A percentile compares a stretch with the other conserved stretches of the same genome.
These are phyloP conservation scores for Calyptomena viridis DNA, from an alignment of 2,113 vertebrate species.

Conservation along the genomic window DNA sequence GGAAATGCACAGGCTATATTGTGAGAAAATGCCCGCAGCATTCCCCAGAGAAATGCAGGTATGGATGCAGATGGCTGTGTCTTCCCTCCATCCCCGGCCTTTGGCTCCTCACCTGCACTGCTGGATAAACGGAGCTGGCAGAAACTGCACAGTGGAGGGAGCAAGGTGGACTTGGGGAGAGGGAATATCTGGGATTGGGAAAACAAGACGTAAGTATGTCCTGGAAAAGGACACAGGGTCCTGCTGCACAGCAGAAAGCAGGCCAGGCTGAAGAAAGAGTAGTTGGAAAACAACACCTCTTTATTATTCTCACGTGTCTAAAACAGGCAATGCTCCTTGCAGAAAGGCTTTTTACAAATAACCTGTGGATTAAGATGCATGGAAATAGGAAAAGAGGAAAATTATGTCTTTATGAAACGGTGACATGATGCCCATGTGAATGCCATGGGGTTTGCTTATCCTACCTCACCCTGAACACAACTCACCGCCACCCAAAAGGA, in stretches of 20 bases:
- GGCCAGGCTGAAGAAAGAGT: background rate
- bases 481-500: background rate
- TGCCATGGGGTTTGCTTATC: background rate
- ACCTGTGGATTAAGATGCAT: background rate
- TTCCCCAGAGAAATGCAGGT: background rate
- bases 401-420: background rate
- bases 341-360: background rate
- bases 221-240: background rate
- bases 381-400: background rate
- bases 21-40: background rate
- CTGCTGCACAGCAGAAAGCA: background rate
- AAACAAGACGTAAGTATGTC: background rate
- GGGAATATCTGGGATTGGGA: background rate
- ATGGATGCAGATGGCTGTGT: background rate
- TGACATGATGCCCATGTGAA: background rate
- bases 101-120: background rate
- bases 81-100: background rate
- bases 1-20: background rate
- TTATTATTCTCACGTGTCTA: accelerated
- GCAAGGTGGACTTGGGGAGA: background rate
- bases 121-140: background rate
- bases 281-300: accelerated
- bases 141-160: background rate
- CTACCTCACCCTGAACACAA: background rate
- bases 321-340: accelerated